Evolutionary conservation across 1,140 invertebrate genomes (phyloP).

Genomic region (Papilio dardanus): DNA sequence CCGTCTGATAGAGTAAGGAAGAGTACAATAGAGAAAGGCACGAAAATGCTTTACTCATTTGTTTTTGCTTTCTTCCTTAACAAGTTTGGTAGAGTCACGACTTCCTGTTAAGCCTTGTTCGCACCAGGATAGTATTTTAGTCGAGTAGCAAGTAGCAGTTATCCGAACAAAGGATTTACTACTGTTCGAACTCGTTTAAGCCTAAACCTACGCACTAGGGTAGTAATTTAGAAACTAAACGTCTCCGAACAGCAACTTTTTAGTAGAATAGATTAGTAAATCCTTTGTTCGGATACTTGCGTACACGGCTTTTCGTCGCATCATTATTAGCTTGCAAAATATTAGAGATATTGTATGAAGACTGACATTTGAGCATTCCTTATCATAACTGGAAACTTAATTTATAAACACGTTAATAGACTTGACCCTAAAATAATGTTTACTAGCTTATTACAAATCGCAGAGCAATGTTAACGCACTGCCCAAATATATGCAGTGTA

Average conservation of each 20-base stretch:
- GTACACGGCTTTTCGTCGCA: too few relatives aligned
- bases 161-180: too few relatives aligned
- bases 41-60: background rate
- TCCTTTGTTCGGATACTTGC: too few relatives aligned
- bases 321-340: background rate
- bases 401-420: background rate
- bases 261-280: too few relatives aligned
- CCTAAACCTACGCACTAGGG: too few relatives aligned
- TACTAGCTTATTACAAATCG: background rate
- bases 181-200: too few relatives aligned
- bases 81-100: background rate
- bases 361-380: background rate
- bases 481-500: conserved; percentile 48
- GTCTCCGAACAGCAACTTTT: too few relatives aligned
- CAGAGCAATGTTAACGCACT: conserved; percentile 34
- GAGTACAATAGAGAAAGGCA: too few relatives aligned
- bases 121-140: too few relatives aligned
- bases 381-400: background rate
- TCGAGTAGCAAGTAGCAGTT: too few relatives aligned
- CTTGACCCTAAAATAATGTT: conserved; percentile 1
- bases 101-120: too few relatives aligned
- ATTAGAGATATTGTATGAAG: background rate
- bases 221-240: too few relatives aligned
- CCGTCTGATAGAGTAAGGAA: background rate
- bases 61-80: background rate